Evolutionary conservation across 2,888 invertebrate genomes (phyloP).

Genomic region (Seladonia tumulorum): DNA sequence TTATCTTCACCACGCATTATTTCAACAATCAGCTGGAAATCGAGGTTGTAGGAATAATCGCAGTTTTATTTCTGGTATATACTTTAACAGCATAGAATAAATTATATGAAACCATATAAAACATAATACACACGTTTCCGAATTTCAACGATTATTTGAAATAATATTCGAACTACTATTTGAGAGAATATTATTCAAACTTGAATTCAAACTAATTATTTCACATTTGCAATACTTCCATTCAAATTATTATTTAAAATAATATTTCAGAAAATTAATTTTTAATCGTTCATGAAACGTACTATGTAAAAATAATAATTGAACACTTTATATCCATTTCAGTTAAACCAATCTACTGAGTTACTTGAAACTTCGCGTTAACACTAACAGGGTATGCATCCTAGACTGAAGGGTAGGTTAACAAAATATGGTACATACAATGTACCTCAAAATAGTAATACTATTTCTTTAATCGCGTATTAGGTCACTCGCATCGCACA

Average conservation of each 20-base stretch:
- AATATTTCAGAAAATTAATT: too few relatives aligned
- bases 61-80: not conserved
- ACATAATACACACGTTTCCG: not conserved
- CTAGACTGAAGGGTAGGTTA: conserved; percentile 44
- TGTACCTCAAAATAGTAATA: not conserved
- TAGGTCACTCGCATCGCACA: conserved; percentile 62
- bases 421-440: not conserved
- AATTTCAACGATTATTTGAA: too few relatives aligned
- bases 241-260: too few relatives aligned
- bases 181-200: not conserved
- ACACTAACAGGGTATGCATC: conserved; percentile 56
- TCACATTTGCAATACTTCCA: too few relatives aligned
- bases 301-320: not conserved
- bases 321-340: conserved; percentile 30
- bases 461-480: not conserved
- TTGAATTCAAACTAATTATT: too few relatives aligned
- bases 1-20: not conserved
- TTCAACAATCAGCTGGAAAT: not conserved
- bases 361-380: conserved; percentile 44
- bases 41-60: not conserved
- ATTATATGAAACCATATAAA: too few relatives aligned
- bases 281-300: too few relatives aligned
- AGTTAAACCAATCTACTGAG: conserved; percentile 41
- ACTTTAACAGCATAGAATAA: too few relatives aligned
- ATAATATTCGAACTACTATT: too few relatives aligned